phyloP scores from a whole-genome alignment of 2,113 vertebrate species.

The Peromyscus leucopus region DNA sequence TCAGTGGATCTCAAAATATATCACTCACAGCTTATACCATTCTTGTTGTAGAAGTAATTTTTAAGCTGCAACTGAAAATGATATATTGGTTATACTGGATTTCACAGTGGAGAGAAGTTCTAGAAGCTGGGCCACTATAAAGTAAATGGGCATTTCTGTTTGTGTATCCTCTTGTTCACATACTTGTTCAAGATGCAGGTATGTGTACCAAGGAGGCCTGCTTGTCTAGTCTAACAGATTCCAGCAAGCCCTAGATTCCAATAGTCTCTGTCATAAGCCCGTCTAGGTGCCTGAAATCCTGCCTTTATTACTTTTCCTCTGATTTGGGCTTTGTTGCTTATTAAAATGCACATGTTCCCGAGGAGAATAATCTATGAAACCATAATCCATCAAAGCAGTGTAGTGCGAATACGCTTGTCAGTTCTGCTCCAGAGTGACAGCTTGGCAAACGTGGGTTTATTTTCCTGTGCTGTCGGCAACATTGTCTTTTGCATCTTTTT shows the following conservation, averaged over 20 bases:
- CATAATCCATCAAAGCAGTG: conserved; percentile 65
- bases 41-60: conserved; percentile 69
- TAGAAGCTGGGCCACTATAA: neutral
- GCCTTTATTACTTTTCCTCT: conserved; percentile 50
- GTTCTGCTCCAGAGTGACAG: conserved; percentile 44
- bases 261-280: conserved; percentile 4
- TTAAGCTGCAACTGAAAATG: conserved; percentile 73
- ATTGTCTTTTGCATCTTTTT: conserved; percentile 31
- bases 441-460: conserved; percentile 49
- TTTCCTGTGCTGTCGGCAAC: conserved; percentile 44
- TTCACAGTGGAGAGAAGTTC: conserved; percentile 41
- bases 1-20: conserved; percentile 70
- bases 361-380: conserved; percentile 46
- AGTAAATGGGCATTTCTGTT: neutral
- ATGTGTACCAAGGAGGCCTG: neutral
- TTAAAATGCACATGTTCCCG: conserved; percentile 64
- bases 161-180: conserved; percentile 4
- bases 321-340: conserved; percentile 38
- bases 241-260: neutral
- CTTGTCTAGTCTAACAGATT: neutral
- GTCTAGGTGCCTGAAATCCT: conserved; percentile 22
- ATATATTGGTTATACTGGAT: conserved; percentile 52
- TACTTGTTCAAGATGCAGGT: neutral
- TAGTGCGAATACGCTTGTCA: conserved; percentile 59
- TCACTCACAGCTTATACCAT: conserved; percentile 55